phyloP scores from a whole-genome alignment of 2,797 vertebrate species.

The Adrianichthys oophorus region DNA sequence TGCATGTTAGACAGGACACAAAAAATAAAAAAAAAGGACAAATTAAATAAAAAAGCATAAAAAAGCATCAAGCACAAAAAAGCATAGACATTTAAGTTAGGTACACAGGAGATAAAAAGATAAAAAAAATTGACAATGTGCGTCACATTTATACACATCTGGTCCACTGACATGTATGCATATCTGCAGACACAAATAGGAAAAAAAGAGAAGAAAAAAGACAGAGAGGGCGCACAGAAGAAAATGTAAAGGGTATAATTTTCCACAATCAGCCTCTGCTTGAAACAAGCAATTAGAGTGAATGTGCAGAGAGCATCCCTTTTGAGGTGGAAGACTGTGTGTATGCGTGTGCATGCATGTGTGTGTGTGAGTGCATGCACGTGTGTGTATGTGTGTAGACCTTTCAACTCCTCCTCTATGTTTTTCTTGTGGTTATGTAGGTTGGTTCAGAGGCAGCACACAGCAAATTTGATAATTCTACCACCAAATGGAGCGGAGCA shows the following conservation, averaged over 20 bases:
- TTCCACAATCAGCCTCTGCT: constrained; percentile 91
- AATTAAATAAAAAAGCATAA: too few species aligned
- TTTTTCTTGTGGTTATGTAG: constrained; percentile 76
- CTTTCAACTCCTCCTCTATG: constrained; percentile 85
- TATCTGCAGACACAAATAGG: constrained; percentile 52
- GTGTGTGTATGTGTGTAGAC: constrained; percentile 58
- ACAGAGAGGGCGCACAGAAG: constrained; percentile 37
- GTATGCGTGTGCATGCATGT: constrained; percentile 21
- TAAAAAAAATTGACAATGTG: neutral
- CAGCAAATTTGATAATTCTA: constrained; percentile 92
- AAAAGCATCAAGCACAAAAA: too few species aligned
- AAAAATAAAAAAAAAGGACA: too few species aligned
- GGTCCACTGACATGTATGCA: constrained; percentile 29
- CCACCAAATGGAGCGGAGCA: constrained; percentile 84
- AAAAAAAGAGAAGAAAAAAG: constrained; percentile 21
- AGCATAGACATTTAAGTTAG: too few species aligned
- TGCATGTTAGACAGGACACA: too few species aligned
- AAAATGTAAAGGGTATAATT: constrained; percentile 86
- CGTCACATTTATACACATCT: constrained; percentile 8
- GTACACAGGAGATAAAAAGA: too few species aligned
- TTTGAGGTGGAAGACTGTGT: constrained; percentile 73
- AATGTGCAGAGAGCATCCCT: constrained; percentile 79
- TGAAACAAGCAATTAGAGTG: constrained; percentile 92
- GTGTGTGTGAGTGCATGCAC: constrained; percentile 39
- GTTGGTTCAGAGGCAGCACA: constrained; percentile 88